These are phyloP conservation scores for Leucopternis melanops DNA, from an alignment of 2,113 vertebrate genomes.

Conservation along the genomic window DNA sequence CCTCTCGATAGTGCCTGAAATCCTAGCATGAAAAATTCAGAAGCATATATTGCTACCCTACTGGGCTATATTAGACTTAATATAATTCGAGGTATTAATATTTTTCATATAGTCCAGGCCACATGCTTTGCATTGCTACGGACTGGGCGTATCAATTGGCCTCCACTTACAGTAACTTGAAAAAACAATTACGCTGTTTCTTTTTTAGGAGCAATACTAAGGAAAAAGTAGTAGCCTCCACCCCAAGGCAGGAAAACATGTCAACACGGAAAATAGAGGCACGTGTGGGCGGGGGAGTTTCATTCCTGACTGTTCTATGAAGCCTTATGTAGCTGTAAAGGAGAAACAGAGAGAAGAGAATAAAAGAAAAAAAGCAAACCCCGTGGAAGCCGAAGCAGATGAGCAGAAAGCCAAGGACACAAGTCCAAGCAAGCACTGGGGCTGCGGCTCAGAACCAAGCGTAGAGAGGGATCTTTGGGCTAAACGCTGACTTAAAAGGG, in stretches of 20 bases:
- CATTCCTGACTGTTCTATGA: not conserved
- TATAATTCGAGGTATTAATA: not conserved
- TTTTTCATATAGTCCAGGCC: not conserved
- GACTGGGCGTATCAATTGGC: not conserved
- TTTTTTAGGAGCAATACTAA: not conserved
- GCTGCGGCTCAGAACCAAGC: not conserved
- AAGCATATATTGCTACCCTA: not conserved
- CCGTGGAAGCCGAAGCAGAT: not conserved
- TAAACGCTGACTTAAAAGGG: not conserved
- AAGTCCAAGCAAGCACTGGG: not conserved
- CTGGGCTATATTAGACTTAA: rapidly evolving
- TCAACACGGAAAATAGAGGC: not conserved
- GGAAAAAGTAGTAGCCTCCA: not conserved
- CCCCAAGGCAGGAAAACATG: not conserved
- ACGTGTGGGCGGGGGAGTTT: conserved; percentile 9
- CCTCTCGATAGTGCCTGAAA: not conserved
- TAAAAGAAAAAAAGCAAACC: not conserved
- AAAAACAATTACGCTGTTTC: not conserved
- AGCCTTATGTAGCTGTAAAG: not conserved
- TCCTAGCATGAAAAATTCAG: not conserved
- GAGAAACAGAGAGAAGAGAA: not conserved
- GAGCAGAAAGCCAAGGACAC: not conserved
- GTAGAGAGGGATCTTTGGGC: not conserved
- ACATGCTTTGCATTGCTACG: not conserved
- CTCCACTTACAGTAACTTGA: not conserved